Base-by-base conservation (phyloP, 1,140 invertebrate genomes). In the Formica exsecta region DNA sequence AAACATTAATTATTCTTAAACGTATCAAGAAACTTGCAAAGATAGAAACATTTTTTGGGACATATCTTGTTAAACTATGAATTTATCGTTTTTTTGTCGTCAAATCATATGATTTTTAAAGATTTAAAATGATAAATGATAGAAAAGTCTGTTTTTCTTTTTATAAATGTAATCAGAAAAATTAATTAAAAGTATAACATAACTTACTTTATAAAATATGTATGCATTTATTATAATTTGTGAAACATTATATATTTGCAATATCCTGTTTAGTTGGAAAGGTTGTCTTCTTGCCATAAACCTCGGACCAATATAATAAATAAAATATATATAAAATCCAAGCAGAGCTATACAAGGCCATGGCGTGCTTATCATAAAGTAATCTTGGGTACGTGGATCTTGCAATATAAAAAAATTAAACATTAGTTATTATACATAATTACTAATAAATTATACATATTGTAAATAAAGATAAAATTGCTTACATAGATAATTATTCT, bases 231-330 rank as follows among this genome's bases (percentile, higher is more conserved):
- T 94, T 62, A 97, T 44, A 48, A 98, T 97, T 94, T 98, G 97
- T 36, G 96, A 90, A 19, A 96, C 93, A 92, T 99, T 98, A 93
- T 98, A 99, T 32, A 96, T 85, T 75, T 97, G 96, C 91, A 98
- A 96, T 59, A 97, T 89, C 81, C 94, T 95, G n/a, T 97, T 95
- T 0, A 98, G 94, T 81, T 98, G 95, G 89, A 97, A 97, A 0
- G 98, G 96, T 88, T 96, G 94, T 74, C 97, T 95, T 77, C 97
- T 95, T 85, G 96, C 96, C 98, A 98, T 98, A 66, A 96, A 96
- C 85, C 95, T 95, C 5, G 97, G 98, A 11, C 98, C 97, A 76
- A 97, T 94, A 61, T 95, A 95, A 59, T 96, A 5, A 71, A 81
- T 36, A 89, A 97, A 97, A 0, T 98, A 96, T 89, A 96, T 93